phyloP scores from a whole-genome alignment of 1,140 invertebrate species.

The Psilanteris sp. region DNA sequence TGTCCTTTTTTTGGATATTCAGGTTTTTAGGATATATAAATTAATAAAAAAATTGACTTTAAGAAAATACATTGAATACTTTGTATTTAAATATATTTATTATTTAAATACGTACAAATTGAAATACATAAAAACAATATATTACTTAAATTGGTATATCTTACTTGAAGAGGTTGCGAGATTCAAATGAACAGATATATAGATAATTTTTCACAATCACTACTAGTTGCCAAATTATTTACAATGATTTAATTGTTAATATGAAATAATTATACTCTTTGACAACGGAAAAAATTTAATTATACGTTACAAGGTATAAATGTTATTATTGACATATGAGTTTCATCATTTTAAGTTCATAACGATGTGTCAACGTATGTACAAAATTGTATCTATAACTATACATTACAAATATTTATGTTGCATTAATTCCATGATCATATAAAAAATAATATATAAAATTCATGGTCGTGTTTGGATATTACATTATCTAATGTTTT shows the following conservation, averaged over 20 bases:
- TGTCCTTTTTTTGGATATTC: no score
- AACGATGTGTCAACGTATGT: conserved; percentile 54
- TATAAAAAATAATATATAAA: conserved; percentile 29
- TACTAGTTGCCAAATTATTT: conserved; percentile 17
- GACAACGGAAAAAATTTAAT: conserved; percentile 24
- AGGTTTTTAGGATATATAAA: no score
- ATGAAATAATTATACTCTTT: conserved; percentile 25
- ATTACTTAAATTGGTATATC: conserved; percentile 34
- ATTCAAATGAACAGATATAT: conserved; percentile 7
- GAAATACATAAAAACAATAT: conserved; percentile 40
- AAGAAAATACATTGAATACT: no score
- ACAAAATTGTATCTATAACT: conserved; percentile 52
- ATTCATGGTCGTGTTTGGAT: not conserved
- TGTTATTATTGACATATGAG: conserved; percentile 28
- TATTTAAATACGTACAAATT: conserved; percentile 55
- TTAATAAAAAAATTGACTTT: no score
- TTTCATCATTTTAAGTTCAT: conserved; percentile 33
- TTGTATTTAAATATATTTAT: conserved; percentile 29
- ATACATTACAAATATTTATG: conserved; percentile 41
- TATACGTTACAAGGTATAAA: conserved; percentile 32
- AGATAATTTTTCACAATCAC: conserved; percentile 16
- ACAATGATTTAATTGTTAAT: conserved; percentile 22
- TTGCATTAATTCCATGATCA: not conserved
- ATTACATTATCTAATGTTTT: no score
- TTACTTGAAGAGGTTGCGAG: conserved; percentile 12